These are phyloP conservation scores for Drosophila tani DNA, from an alignment of 1,140 invertebrate species.

Conservation along the genomic window DNA sequence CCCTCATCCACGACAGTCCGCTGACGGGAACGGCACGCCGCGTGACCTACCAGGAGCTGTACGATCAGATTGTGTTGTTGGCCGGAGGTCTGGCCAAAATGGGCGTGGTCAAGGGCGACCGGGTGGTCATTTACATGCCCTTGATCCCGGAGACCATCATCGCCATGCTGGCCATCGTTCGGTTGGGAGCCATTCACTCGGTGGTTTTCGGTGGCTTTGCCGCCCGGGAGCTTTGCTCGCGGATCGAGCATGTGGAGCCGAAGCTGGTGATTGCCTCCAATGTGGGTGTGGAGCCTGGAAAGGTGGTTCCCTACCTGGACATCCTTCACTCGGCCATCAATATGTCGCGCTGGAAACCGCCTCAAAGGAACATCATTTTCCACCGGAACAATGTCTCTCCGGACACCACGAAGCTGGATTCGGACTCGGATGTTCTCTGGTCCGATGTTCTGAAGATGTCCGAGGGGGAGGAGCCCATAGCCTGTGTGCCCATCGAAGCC, in stretches of 20 bases:
- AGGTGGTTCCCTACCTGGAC: conserved; percentile 93
- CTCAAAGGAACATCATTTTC: conserved; percentile 91
- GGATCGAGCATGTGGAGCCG: conserved; percentile 95
- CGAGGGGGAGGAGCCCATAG: conserved; percentile 86
- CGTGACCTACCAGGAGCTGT: conserved; percentile 93
- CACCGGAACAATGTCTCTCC: conserved; percentile 89
- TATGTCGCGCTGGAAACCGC: conserved; percentile 89
- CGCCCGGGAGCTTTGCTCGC: conserved; percentile 92
- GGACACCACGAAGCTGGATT: conserved; percentile 86
- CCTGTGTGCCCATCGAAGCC: conserved; percentile 94
- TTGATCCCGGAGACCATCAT: conserved; percentile 94
- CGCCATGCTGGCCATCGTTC: conserved; percentile 92
- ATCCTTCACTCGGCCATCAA: conserved; percentile 94
- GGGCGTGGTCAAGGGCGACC: conserved; percentile 90
- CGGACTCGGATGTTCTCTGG: conserved; percentile 91
- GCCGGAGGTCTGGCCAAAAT: conserved; percentile 91
- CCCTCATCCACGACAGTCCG: conserved; percentile 96
- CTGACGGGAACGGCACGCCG: conserved; percentile 90
- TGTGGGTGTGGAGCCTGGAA: conserved; percentile 94
- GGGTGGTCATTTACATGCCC: conserved; percentile 95
- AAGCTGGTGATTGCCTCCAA: conserved; percentile 95
- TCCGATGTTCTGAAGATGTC: conserved; percentile 88
- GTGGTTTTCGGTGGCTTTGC: conserved; percentile 97
- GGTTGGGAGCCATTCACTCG: conserved; percentile 94
- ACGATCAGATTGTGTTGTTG: conserved; percentile 91